These are phyloP conservation scores for Conomelus anceps DNA, from an alignment of 2,888 invertebrate species.

Conservation along the genomic window DNA sequence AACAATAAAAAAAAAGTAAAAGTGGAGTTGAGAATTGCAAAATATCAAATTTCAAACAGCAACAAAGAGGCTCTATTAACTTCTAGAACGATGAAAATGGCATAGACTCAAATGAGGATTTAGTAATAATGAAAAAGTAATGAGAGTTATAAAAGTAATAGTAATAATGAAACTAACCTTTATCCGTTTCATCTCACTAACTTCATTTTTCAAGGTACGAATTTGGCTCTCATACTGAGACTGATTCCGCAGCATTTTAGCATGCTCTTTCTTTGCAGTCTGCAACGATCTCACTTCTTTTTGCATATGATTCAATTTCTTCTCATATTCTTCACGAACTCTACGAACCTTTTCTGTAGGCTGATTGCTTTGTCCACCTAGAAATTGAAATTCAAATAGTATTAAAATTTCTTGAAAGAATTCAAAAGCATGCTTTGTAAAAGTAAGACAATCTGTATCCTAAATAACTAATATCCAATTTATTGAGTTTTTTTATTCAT, in stretches of 20 bases:
- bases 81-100: too few species aligned
- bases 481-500: too few species aligned
- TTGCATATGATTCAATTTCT: conserved; percentile 74
- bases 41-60: too few species aligned
- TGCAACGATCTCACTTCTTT: conserved; percentile 78
- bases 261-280: conserved; percentile 82
- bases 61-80: too few species aligned
- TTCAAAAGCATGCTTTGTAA: not conserved
- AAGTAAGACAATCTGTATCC: too few species aligned
- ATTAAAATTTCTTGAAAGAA: not conserved
- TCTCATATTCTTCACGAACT: conserved; percentile 83
- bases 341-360: conserved; percentile 53
- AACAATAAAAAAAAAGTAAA: too few species aligned
- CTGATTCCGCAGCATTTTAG: conserved; percentile 73
- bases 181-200: conserved; percentile 73
- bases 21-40: too few species aligned
- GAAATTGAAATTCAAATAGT: not conserved
- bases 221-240: conserved; percentile 69
- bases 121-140: too few species aligned
- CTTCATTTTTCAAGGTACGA: conserved; percentile 61
- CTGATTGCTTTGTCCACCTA: conserved; percentile 35
- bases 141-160: conserved; percentile 1
- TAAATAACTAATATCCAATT: too few species aligned
- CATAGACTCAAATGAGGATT: too few species aligned
- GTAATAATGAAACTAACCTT: conserved; percentile 51